phyloP scores from a whole-genome alignment of 2,888 invertebrate genomes.

The Nudaria mundana region DNA sequence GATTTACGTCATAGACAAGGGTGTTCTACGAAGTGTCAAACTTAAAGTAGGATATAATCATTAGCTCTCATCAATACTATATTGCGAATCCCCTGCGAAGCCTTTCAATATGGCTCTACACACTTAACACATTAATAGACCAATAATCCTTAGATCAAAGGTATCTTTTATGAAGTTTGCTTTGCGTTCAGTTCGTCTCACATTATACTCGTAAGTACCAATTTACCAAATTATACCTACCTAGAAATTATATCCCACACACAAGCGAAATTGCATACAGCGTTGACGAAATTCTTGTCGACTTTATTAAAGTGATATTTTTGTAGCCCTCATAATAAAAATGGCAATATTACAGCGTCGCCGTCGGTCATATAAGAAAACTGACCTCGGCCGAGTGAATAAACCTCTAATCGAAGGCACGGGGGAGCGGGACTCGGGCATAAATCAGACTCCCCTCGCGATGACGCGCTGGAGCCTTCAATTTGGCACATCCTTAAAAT shows the following conservation, averaged over 20 bases:
- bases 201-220: too few species aligned
- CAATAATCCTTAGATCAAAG: too few species aligned
- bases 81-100: too few species aligned
- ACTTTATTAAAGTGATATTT: conserved; percentile 41
- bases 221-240: too few species aligned
- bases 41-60: too few species aligned
- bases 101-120: too few species aligned
- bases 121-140: too few species aligned
- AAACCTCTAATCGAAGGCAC: conserved; percentile 69
- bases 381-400: conserved; percentile 77
- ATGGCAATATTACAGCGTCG: conserved; percentile 48
- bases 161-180: too few species aligned
- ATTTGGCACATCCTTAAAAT: conserved; percentile 82
- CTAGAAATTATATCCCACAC: conserved; percentile 11
- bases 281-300: conserved; percentile 17
- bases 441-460: conserved; percentile 78
- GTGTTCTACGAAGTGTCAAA: too few species aligned
- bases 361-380: conserved; percentile 60
- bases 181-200: too few species aligned
- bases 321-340: conserved; percentile 49
- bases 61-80: too few species aligned
- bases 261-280: conserved; percentile 21
- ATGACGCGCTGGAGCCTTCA: conserved; percentile 77
- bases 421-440: conserved; percentile 59
- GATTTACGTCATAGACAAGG: too few species aligned